A percentile compares a stretch with the other conserved stretches of the same genome.
Evolutionary conservation across 2,113 vertebrate genomes (phyloP).

Genomic region (Labeo rohita): DNA sequence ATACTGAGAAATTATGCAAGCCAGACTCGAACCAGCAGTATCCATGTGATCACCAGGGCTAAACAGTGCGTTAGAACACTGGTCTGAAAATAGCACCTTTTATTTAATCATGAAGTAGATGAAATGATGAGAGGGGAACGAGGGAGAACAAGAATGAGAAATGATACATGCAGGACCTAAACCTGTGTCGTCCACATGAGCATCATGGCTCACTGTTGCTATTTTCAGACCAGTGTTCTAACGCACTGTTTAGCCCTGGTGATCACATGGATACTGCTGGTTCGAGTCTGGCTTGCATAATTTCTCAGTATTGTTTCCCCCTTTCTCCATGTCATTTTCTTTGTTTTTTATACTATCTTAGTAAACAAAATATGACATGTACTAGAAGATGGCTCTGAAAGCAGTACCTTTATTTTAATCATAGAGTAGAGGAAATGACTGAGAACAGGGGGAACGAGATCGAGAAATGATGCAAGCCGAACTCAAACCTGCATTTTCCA

Average conservation of each 20-base stretch:
- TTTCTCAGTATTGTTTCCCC: background rate
- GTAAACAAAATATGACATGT: background rate
- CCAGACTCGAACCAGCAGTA: background rate
- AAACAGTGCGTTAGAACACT: constrained; percentile 78
- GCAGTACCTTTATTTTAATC: no score
- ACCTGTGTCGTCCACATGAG: background rate
- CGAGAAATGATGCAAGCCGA: background rate
- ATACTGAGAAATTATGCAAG: background rate
- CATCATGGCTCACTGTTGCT: background rate
- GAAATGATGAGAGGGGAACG: background rate
- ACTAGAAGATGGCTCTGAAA: no score
- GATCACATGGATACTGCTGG: background rate
- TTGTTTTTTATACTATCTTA: background rate
- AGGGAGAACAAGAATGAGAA: background rate
- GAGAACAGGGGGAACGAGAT: no score
- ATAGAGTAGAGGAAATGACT: no score
- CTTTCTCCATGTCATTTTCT: background rate
- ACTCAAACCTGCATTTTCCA: background rate
- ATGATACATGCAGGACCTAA: background rate
- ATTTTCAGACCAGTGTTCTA: constrained; percentile 88
- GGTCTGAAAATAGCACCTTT: constrained; percentile 84
- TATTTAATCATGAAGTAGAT: constrained; percentile 76
- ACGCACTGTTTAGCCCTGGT: constrained; percentile 12
- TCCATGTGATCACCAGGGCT: no score
- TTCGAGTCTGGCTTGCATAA: background rate